Evolutionary conservation across 2,888 invertebrate genomes (phyloP), one percentile per base, ranked within the genome.

Genomic region (Meta bourneti): DNA sequence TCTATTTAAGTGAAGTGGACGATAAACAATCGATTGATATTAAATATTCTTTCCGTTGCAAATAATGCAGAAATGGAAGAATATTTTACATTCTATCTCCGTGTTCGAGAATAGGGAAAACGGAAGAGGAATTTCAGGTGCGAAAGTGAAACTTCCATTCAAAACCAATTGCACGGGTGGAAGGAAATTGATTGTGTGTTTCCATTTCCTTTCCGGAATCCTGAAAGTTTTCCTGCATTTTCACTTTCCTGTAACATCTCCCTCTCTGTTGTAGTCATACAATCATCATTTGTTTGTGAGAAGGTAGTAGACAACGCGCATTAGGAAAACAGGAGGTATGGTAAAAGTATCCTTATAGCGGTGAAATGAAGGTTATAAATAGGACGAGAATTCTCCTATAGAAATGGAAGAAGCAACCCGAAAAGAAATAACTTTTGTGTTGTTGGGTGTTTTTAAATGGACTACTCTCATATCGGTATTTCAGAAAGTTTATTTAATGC

Each of bases 271-370:
- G 11, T 20, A 9, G 74, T 74, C 78, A 19, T 51, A 69, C 54
- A 81, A 81, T 81, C 80, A 81, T 61, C 80, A 81, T 81, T 81
- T 81, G 80, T 81, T 81, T 34, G 69, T 69, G 54, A 81, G 16
- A 61, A 6, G 34, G 16, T 61, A 16, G 61, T 61, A 61, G 16
- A 16, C 61, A 16, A 61, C 11, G 61, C 11, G 61, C 61, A 61
- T 61, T 16, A 11, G 7, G 61, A 34, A 61, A 61, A 61, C 11
- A 61, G 11, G 61, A 13, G 11, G 13, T 61, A 61, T 5, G 61
- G 61, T 16, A 16, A 9, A 61, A 16, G 61, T 61, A 16, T 61
- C 61, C 34, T 34, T 34, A 34, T 34, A 34, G 34, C 34, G 34
- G 34, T 34, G 34, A 34, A 34, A 34, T 34, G 34, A 34, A 34